A percentile compares a stretch with the other conserved stretches of the same genome.
These are phyloP conservation scores for Dolichoris vasculosae DNA, from an alignment of 1,140 invertebrate species.

Conservation along the genomic window DNA sequence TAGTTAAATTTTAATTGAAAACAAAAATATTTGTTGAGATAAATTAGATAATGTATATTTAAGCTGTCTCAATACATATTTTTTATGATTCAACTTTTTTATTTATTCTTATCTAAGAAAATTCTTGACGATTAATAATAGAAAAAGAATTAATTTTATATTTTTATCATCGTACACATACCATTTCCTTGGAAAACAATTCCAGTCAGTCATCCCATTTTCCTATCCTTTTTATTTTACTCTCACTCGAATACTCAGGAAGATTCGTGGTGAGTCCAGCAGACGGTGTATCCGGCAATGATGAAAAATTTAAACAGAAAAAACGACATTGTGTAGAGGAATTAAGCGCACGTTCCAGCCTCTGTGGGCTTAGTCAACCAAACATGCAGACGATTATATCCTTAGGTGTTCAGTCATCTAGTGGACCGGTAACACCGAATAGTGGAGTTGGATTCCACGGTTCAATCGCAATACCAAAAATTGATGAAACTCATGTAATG, in stretches of 20 bases:
- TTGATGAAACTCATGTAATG: slow-evolving; percentile 62
- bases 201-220: background rate
- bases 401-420: slow-evolving; percentile 57
- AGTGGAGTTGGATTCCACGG: slow-evolving; percentile 61
- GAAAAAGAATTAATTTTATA: background rate
- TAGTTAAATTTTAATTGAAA: too few species aligned
- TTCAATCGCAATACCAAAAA: slow-evolving; percentile 65
- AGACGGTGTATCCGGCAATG: slow-evolving; percentile 63
- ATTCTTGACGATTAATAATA: too few species aligned
- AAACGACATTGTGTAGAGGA: slow-evolving; percentile 33
- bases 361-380: slow-evolving; percentile 42
- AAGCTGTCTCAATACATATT: too few species aligned
- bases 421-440: slow-evolving; percentile 57
- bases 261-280: slow-evolving; percentile 74
- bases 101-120: too few species aligned
- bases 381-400: slow-evolving; percentile 52
- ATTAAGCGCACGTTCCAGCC: slow-evolving; percentile 36
- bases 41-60: too few species aligned
- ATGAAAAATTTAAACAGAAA: slow-evolving; percentile 57
- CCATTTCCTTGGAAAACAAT: background rate
- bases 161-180: background rate
- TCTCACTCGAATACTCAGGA: slow-evolving; percentile 60
- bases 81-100: too few species aligned
- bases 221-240: slow-evolving; percentile 40
- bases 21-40: too few species aligned